Evolutionary conservation across 2,888 invertebrate genomes (phyloP).

Genomic region (Harpalus rubripes): DNA sequence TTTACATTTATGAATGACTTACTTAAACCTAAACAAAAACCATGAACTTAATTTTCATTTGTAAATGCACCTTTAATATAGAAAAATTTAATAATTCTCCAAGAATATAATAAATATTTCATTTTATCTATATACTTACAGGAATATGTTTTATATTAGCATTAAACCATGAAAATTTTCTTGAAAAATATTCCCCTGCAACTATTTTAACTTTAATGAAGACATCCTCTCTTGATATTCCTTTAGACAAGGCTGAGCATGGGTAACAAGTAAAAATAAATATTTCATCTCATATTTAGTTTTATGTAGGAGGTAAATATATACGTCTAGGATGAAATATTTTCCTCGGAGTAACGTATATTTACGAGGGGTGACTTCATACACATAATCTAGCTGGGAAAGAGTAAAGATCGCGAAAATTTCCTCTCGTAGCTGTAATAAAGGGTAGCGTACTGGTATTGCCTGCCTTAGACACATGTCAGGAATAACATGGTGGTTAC

Average conservation of each 20-base stretch:
- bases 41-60: too few species aligned
- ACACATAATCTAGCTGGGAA: not conserved
- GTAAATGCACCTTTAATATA: too few species aligned
- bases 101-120: too few species aligned
- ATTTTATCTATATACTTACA: not conserved
- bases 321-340: conserved; percentile 6
- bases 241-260: not conserved
- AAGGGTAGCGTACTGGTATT: too few species aligned
- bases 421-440: too few species aligned
- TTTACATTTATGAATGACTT: too few species aligned
- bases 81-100: too few species aligned
- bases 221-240: not conserved
- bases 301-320: not conserved
- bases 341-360: not conserved
- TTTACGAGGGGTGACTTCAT: not conserved
- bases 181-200: not conserved
- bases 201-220: not conserved
- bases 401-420: not conserved
- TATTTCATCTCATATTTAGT: not conserved
- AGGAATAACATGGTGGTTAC: too few species aligned
- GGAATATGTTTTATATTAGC: not conserved
- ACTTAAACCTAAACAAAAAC: too few species aligned
- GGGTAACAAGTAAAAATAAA: not conserved
- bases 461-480: too few species aligned
- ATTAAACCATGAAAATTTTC: not conserved